These are phyloP conservation scores for Sycobia sp. DNA, from an alignment of 1,140 invertebrate species.

Conservation along the genomic window DNA sequence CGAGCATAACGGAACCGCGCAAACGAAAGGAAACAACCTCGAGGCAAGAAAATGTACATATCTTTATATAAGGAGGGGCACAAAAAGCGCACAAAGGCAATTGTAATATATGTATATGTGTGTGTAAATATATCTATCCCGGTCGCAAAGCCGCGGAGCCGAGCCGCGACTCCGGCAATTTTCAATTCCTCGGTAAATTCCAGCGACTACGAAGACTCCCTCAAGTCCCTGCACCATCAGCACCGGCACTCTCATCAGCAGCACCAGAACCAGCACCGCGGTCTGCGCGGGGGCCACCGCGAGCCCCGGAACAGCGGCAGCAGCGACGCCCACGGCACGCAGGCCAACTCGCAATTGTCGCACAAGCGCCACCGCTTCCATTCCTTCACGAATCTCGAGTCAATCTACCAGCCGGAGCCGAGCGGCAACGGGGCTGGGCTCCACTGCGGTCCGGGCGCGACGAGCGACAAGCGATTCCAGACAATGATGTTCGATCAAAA, in stretches of 20 bases:
- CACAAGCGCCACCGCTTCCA: slow-evolving; percentile 44
- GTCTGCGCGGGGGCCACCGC: no score
- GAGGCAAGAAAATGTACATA: no score
- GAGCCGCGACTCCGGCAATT: neutral
- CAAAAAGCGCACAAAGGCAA: no score
- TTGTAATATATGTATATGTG: no score
- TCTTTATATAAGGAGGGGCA: no score
- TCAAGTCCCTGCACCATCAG: slow-evolving; percentile 55
- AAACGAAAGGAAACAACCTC: no score
- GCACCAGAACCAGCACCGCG: slow-evolving; percentile 37
- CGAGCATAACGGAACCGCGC: no score
- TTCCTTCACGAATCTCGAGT: slow-evolving; percentile 47
- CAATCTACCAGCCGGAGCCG: slow-evolving; percentile 44
- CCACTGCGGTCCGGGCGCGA: no score
- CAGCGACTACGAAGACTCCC: slow-evolving; percentile 57
- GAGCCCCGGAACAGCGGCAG: slow-evolving; percentile 38
- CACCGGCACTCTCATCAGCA: slow-evolving; percentile 51
- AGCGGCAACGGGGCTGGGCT: slow-evolving; percentile 40
- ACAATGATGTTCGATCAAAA: slow-evolving; percentile 13
- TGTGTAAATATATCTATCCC: no score
- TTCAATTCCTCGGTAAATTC: slow-evolving; percentile 21
- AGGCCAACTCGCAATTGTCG: neutral
- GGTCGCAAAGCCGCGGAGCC: no score
- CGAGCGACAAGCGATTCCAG: slow-evolving; percentile 7
- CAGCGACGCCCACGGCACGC: neutral